Evolutionary conservation across 1,140 invertebrate genomes (phyloP), one percentile per base, ranked within the genome.

Genomic region (Ephestia elutella): DNA sequence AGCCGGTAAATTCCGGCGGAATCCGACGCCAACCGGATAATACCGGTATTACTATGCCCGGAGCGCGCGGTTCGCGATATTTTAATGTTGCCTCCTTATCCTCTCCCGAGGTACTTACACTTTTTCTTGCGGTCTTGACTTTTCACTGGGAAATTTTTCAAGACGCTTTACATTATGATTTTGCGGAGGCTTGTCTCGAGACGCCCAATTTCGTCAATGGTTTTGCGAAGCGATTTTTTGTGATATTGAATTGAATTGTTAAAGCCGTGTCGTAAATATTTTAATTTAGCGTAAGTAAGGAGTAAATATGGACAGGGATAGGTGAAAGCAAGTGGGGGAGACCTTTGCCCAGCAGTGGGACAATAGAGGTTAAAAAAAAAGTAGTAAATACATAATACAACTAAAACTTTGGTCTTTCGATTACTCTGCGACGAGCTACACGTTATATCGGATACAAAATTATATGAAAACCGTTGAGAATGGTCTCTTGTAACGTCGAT

Each of bases 1-100:
- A 72, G 76, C 70, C 68, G 74, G 70, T 77, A 71, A 73, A 71
- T 69, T 76, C 66, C 62, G 62, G 50, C 54, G 55, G 35, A 48
- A 44, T 76, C 66, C 62, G 62, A 48, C 54, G 55, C 48, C 32
- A 44, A 54, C 66, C 68, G 66, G 66, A 72, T 73, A 66, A 62
- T 57, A 50, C 59, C 30, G 51, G 60, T 49, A 56, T 66, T 67
- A 67, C 59, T 25, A 59, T 57, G 48, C 49, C 65, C 51, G 53
- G 32, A 28, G 49, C 35, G 21, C 54, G 59, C 20, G 19, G 2
- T 8, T 13, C 50, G 50, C 50, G 13, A 17, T 44, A 44, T 44
- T 44, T 44, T 44, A 44, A 44, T 44, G 38, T 44, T 44, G 13
- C 38, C 38, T 44, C n/a, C 38, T 35, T 35, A 35, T 35, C 32